Evolutionary conservation across 1,140 invertebrate species (phyloP).

Genomic region (Pseudomyrmex sp.): DNA sequence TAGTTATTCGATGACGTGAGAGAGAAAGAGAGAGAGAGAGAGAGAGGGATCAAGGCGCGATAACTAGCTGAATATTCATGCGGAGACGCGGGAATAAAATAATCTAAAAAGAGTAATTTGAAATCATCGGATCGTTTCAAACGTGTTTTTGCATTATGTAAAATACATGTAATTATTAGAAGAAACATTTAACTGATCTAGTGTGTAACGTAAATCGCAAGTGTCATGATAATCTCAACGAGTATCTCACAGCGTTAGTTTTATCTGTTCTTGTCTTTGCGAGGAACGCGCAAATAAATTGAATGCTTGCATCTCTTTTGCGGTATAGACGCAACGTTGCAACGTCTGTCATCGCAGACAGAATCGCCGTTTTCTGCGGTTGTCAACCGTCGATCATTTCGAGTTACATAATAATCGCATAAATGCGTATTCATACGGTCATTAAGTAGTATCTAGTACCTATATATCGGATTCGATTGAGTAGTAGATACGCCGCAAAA

Average conservation of each 20-base stretch:
- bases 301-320: conserved; percentile 15
- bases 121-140: not conserved
- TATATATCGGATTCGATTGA: too few species aligned
- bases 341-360: conserved; percentile 1
- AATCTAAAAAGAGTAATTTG: not conserved
- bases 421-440: not conserved
- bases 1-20: not conserved
- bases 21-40: not conserved
- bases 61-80: not conserved
- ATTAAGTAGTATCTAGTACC: not conserved
- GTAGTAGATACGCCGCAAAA: too few species aligned
- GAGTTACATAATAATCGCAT: conserved; percentile 13
- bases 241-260: not conserved
- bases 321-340: not conserved
- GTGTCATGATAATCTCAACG: not conserved
- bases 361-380: conserved; percentile 5
- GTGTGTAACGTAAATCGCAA: not conserved
- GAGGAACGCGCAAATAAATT: conserved; percentile 45
- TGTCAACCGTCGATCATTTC: not conserved
- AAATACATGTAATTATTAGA: not conserved
- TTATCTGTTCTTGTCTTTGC: not conserved
- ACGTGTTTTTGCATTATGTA: not conserved
- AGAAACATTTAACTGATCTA: conserved; percentile 1
- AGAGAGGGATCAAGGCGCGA: not conserved
- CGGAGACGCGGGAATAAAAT: not conserved